Evolutionary conservation across 37 sponge, comb jelly and placozoan species (phyloP), one percentile per base, ranked within the genome.

Genomic region (Dysidea cf. avara): DNA sequence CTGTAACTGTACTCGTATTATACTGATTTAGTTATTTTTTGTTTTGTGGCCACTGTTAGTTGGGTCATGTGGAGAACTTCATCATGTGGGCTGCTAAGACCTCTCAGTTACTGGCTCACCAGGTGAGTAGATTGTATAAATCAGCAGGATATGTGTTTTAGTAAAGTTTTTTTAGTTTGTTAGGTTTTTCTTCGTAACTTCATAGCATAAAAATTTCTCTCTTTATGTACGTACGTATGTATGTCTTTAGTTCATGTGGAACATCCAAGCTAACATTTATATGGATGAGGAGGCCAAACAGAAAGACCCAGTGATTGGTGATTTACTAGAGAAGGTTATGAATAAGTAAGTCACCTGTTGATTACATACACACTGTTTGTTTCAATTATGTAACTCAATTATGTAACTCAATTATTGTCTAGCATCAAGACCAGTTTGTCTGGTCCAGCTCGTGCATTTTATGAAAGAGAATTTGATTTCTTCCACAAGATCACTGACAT

Each of bases 261-360:
- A 94, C 69, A 97, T 97, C 90, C 85, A 97, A 68, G 79, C 95
- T 32, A 97, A 97, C 58, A 88, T 86, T 72, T 97, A 72, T 40
- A 64, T 78, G 39, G 99, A 97, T 57, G 99, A 92, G 58, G 92
- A 97, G 16, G 83, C 78, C 20, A 79, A 63, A 6, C 67, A 80
- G 24, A 82, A 75, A 70, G 95, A 94, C 40, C 84, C 87, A 74
- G 87, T 75, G 33, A 86, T 86, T 51, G 87, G 87, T 6, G 69
- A 74, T 24, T 31, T 68, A 18, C 55, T 86, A 47, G 87, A 81
- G 9, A 34, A 75, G 4, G 54, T 86, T 4, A 32, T 36, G 47
- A 30, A 56, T 29, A 68, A 67, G 86, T 85, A 69, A 31, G 76
- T 55, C 30, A 37, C 18, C 5, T 6, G 38, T 31, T 14, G n/a